Evolutionary conservation across 2,888 invertebrate species (phyloP), one percentile per base, ranked within the genome.

Genomic region (Bugula neritina): DNA sequence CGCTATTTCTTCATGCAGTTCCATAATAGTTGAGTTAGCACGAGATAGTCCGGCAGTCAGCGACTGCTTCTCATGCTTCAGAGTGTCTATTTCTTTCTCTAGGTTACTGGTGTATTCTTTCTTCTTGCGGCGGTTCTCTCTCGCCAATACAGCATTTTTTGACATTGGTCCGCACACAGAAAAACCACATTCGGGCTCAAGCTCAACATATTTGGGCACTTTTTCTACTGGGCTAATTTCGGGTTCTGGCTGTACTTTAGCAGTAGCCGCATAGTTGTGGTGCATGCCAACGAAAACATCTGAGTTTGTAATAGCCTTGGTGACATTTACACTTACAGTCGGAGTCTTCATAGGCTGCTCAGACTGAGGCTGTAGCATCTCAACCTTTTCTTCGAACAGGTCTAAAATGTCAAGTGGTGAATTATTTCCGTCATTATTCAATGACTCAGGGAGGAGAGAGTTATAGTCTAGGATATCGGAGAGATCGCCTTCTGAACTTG

Each of bases 71-170:
- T 63, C 29, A 2, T 25, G 5, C 3, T 21, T 31, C n/a, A 63
- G n/a, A 31, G 63, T 63, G 3, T 63, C 31, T 31, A 63, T 63
- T 31, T 63, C 63, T 2, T 31, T n/a, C 31, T 63, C 63, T 2
- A 63, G 31, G 31, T 10, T 63, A 31, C 1, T 63, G 3, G 31
- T 27, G 31, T 63, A 63, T 31, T 63, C 63, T 63, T 63, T 63
- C 63, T 63, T 63, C 31, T 63, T 63, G n/a, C 63, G 63, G 3
- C 63, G 27, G 31, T 63, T 63, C 34, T 63, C 63, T 25, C 63
- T 27, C 10, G 63, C 63, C 17, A 63, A 27, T 13, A 63, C 27
- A 31, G 63, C 63, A 63, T 63, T 63, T 31, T 63, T 63, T 29
- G 63, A 63, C 13, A 63, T 13, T 31, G 63, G 63, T 5, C 63